These are phyloP conservation scores for Caenorhabditis tropicalis DNA, from an alignment of 1,140 invertebrate species.

Conservation along the genomic window DNA sequence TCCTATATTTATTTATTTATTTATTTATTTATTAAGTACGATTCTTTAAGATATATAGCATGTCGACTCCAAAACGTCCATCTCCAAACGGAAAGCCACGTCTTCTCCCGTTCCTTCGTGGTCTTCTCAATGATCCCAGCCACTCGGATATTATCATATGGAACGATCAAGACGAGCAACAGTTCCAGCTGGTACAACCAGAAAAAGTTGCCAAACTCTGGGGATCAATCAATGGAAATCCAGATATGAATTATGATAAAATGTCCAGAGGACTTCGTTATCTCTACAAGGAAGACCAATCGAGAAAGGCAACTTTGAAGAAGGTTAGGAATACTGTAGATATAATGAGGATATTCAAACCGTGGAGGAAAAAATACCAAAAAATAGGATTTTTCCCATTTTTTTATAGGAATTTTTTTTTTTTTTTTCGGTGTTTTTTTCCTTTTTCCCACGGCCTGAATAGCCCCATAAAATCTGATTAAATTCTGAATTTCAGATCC, in stretches of 20 bases:
- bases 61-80: neutral
- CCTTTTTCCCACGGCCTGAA: no score
- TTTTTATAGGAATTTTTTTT: no score
- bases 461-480: no score
- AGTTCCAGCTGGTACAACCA: neutral
- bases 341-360: no score
- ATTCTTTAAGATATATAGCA: no score
- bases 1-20: no score
- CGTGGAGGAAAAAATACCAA: no score
- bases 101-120: neutral
- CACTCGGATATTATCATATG: neutral
- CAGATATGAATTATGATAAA: conserved; percentile 4
- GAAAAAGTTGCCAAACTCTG: neutral
- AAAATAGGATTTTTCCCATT: no score
- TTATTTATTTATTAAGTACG: no score
- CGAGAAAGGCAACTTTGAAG: neutral
- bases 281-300: neutral
- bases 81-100: neutral
- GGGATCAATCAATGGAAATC: neutral
- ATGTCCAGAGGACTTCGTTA: conserved; percentile 24
- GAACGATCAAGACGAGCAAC: neutral
- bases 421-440: no score
- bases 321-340: neutral
- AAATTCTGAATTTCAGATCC: neutral
- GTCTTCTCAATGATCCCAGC: neutral